phyloP scores from a whole-genome alignment of 2,113 vertebrate genomes.

The Coreoperca whiteheadi region DNA sequence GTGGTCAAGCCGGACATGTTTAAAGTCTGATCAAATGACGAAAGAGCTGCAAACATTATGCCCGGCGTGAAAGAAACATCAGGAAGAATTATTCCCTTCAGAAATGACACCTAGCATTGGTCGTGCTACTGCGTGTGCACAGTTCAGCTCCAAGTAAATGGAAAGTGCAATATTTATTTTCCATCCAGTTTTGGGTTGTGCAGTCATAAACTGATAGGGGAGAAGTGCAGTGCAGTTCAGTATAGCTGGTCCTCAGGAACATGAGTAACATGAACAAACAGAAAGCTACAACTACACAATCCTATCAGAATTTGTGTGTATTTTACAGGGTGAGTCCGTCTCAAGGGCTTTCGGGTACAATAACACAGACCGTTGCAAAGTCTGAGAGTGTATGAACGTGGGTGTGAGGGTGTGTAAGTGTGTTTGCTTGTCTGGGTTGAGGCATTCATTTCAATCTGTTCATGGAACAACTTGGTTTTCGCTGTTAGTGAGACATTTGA shows the following conservation, averaged over 20 bases:
- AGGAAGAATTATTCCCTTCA: not conserved
- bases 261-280: conserved; percentile 67
- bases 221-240: conserved; percentile 10
- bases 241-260: conserved; percentile 9
- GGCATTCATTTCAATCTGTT: conserved; percentile 15
- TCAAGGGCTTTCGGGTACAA: conserved; percentile 61
- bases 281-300: conserved; percentile 55
- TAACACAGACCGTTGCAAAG: conserved; percentile 30
- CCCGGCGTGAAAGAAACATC: not conserved
- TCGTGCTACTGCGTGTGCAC: not conserved
- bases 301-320: conserved; percentile 68
- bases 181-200: conserved; percentile 21
- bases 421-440: conserved; percentile 46
- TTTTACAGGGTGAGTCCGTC: conserved; percentile 70
- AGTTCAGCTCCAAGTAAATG: not conserved
- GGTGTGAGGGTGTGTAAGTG: conserved; percentile 37
- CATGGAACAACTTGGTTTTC: not conserved
- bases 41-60: not conserved
- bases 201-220: conserved; percentile 17
- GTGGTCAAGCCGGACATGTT: not conserved
- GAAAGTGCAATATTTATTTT: conserved; percentile 41
- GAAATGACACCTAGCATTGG: not conserved
- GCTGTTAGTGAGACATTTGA: not conserved
- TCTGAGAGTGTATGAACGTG: conserved; percentile 27
- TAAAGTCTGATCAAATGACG: not conserved